A percentile compares a stretch with the other conserved stretches of the same genome.
Evolutionary conservation across 2,888 invertebrate genomes (phyloP).

Genomic region (Acrocera orbiculus): DNA sequence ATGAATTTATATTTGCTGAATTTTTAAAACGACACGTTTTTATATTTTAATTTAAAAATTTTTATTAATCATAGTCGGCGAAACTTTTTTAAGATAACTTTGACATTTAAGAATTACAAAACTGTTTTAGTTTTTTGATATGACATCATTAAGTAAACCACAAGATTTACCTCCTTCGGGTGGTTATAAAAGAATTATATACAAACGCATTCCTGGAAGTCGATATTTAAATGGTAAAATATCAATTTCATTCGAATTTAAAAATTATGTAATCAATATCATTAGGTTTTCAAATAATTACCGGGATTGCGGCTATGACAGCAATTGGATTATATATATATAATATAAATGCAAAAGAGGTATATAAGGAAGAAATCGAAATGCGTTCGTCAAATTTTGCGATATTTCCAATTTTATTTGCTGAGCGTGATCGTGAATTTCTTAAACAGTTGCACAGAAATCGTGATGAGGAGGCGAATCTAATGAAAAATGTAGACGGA

Average conservation of each 20-base stretch:
- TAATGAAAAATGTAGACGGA: slow-evolving; percentile 79
- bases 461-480: slow-evolving; percentile 64
- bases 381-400: slow-evolving; percentile 61
- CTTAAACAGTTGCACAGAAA: slow-evolving; percentile 62
- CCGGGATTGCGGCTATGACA: slow-evolving; percentile 41
- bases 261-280: too few species aligned
- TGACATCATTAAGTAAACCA: too few species aligned
- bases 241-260: too few species aligned
- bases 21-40: too few species aligned
- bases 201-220: slow-evolving; percentile 53
- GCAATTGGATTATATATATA: slow-evolving; percentile 40
- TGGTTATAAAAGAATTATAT: slow-evolving; percentile 67
- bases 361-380: slow-evolving; percentile 46
- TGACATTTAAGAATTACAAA: too few species aligned
- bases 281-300: slow-evolving; percentile 46
- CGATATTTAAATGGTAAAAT: too few species aligned
- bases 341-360: slow-evolving; percentile 34
- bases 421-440: slow-evolving; percentile 71
- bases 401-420: slow-evolving; percentile 55
- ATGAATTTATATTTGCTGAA: too few species aligned
- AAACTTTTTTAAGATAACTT: too few species aligned
- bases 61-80: too few species aligned
- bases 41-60: too few species aligned
- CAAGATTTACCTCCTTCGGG: slow-evolving; percentile 92
- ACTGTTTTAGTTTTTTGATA: too few species aligned